Evolutionary conservation across 2,797 vertebrate genomes (phyloP).

Genomic region (Sciaenops ocellatus): DNA sequence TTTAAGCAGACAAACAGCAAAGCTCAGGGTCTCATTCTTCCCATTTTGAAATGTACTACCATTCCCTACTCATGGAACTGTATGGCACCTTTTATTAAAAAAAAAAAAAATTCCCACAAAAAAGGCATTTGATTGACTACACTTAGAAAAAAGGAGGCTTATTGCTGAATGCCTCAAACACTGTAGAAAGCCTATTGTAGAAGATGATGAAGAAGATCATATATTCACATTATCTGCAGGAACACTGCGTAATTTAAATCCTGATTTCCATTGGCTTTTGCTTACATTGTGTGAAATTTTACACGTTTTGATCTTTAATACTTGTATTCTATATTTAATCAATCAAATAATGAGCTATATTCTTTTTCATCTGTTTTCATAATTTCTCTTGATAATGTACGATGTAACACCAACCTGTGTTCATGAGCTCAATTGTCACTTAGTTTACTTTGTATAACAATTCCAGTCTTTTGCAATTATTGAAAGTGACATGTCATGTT

Average conservation of each 20-base stretch:
- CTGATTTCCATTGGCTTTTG: not conserved
- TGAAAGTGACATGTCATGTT: not conserved
- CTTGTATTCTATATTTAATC: not conserved
- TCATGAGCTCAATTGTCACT: not conserved
- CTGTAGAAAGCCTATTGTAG: not conserved
- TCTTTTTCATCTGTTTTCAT: not conserved
- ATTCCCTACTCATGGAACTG: no score
- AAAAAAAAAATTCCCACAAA: no score
- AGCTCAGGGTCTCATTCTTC: not conserved
- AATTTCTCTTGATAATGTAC: not conserved
- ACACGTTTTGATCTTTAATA: not conserved
- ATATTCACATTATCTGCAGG: not conserved
- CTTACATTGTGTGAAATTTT: not conserved
- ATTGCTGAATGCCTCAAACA: not conserved
- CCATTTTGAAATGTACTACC: not conserved
- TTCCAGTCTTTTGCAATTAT: no score
- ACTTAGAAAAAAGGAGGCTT: not conserved
- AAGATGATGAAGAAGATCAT: not conserved
- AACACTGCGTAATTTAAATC: not conserved
- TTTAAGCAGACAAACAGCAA: not conserved
- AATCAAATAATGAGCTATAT: not conserved
- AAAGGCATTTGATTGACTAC: not conserved
- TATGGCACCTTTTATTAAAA: not conserved
- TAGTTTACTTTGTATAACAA: not conserved
- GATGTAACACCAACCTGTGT: constrained; percentile 6